These are phyloP conservation scores for Ispidina lecontei DNA, from an alignment of 2,797 vertebrate species.

Conservation along the genomic window DNA sequence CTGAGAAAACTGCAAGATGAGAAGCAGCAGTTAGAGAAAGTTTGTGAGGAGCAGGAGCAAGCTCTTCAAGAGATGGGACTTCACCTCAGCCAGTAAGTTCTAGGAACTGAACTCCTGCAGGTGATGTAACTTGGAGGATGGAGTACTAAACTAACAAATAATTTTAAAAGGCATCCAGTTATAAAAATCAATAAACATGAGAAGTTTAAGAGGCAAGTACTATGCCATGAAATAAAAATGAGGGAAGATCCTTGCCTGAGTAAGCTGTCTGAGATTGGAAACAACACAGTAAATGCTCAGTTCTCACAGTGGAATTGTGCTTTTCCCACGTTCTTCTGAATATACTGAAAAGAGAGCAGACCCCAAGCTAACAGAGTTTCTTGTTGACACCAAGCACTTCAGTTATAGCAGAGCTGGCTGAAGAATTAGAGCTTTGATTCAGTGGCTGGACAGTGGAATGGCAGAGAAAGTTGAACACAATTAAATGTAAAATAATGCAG, in stretches of 20 bases:
- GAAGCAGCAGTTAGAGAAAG: slow-evolving; percentile 90
- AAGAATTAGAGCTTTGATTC: background rate
- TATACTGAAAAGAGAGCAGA: too few species aligned
- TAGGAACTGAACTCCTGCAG: background rate
- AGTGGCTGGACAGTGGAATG: background rate
- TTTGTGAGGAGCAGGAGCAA: slow-evolving; percentile 91
- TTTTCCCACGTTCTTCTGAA: background rate
- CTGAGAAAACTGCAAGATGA: slow-evolving; percentile 88
- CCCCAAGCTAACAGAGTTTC: background rate
- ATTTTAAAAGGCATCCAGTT: background rate
- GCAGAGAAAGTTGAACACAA: background rate
- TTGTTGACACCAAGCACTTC: background rate
- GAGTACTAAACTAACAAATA: background rate
- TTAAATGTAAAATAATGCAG: background rate
- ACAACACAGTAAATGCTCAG: background rate
- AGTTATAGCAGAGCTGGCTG: background rate
- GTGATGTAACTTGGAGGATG: background rate
- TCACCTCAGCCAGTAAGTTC: slow-evolving; percentile 96
- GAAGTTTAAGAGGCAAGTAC: background rate
- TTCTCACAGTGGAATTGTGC: background rate
- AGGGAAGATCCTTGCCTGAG: background rate
- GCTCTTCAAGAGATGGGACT: slow-evolving; percentile 98
- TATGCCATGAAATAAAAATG: background rate
- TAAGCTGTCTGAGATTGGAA: background rate
- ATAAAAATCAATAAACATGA: background rate